Evolutionary conservation across 2,888 invertebrate genomes (phyloP), one percentile per base, ranked within the genome.

Genomic region (Rotaria socialis): DNA sequence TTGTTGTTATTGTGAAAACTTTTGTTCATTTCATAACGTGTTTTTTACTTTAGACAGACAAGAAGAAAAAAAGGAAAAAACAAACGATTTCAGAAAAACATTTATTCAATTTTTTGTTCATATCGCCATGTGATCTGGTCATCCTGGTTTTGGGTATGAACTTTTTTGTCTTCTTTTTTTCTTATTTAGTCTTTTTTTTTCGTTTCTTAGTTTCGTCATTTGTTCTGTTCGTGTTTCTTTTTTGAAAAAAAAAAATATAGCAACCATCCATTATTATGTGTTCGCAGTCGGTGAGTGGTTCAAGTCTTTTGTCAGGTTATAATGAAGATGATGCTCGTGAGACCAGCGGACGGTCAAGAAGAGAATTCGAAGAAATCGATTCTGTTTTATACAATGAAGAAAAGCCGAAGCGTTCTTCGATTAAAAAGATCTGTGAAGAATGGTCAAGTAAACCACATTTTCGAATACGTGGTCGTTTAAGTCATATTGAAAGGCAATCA

Each of bases 301-400:
- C 80, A 80, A 80, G 80, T 80, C 47, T 80, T 43, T 80, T 80
- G 35, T 80, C 80, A 47, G 67, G 67, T 35, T 67, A 67, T 41
- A 47, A 80, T 80, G 80, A 80, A 47, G 80, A 80, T 80, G 80
- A 80, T n/a, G 80, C 80, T 43, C 80, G 80, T 43, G 80, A 80
- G 47, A 80, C 80, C 24, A 47, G 22, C 47, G 80, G 80, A 8
- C 80, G 80, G 14, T 80, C 80, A 47, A 24, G 80, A 35, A 16
- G 80, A 80, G 80, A 80, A 80, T 80, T 80, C 19, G 80, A 80
- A 47, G 80, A 47, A 80, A 80, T 80, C 1, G 80, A 80, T 80
- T 24, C 80, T n/a, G 80, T 80, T 47, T 47, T 80, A 47, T 80
- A 47, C 11, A 19, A 47, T n/a, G 80, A 80, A 80, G 47, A 47